These are phyloP conservation scores for Numenius arquata DNA, from an alignment of 2,113 vertebrate genomes.

Conservation along the genomic window DNA sequence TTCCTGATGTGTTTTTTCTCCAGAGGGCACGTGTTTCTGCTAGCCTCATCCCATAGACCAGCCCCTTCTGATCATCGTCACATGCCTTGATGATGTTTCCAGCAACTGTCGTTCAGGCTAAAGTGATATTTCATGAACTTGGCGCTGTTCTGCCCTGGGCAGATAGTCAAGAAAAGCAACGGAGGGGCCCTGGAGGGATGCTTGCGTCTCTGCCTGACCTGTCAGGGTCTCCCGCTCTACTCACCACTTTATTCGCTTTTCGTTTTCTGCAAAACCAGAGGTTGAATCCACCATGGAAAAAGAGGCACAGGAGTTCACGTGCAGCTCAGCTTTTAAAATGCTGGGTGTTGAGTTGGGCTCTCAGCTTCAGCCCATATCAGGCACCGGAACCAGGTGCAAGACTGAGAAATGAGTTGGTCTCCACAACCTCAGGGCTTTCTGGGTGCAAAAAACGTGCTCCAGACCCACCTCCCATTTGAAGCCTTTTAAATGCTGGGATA, in stretches of 20 bases:
- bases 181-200: background rate
- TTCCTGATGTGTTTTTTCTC: background rate
- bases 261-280: background rate
- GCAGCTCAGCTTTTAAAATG: background rate
- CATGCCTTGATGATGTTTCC: slow-evolving; percentile 25
- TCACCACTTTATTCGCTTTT: background rate
- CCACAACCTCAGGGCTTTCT: background rate
- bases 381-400: background rate
- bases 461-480: background rate
- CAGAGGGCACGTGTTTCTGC: rapidly evolving
- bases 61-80: background rate
- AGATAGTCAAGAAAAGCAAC: slow-evolving; percentile 35
- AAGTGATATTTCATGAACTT: slow-evolving; percentile 41
- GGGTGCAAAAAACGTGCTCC: background rate
- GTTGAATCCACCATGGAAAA: background rate
- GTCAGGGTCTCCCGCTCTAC: background rate
- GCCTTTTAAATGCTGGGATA: background rate
- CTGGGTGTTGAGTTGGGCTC: background rate
- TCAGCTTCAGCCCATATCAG: background rate
- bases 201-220: background rate
- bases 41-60: background rate
- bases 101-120: slow-evolving; percentile 32
- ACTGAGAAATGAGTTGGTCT: background rate
- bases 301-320: rapidly evolving
- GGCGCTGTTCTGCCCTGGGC: background rate